These are phyloP conservation scores for Synanthedon andrenaeformis DNA, from an alignment of 2,888 invertebrate species.

Conservation along the genomic window DNA sequence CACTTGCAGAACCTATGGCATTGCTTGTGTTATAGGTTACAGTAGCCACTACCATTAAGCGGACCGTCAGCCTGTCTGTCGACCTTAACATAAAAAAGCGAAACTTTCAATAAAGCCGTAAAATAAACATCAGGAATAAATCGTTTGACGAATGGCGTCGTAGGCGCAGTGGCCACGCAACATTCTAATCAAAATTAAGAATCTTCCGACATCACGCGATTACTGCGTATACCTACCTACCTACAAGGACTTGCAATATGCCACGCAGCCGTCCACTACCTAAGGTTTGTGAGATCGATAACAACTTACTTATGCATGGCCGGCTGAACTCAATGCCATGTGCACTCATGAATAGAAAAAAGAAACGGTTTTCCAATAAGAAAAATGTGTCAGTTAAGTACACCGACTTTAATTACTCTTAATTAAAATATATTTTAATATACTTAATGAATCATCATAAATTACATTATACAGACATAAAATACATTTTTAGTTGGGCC, in stretches of 20 bases:
- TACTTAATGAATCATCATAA: no score
- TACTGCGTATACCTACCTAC: constrained; percentile 9
- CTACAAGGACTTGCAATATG: constrained; percentile 18
- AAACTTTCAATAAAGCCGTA: constrained; percentile 15
- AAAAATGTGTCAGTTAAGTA: no score
- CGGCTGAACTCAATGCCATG: constrained; percentile 21
- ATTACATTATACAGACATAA: no score
- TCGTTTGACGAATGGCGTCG: constrained; percentile 46
- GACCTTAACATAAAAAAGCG: no score
- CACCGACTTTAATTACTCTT: no score
- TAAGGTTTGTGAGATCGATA: constrained; percentile 37
- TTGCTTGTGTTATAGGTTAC: no score
- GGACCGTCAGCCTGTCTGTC: no score
- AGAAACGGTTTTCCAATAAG: no score
- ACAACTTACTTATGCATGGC: constrained; percentile 47
- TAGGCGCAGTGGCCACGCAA: constrained; percentile 41
- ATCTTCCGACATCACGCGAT: constrained; percentile 53
- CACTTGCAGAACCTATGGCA: no score
- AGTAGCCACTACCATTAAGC: no score
- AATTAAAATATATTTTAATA: no score
- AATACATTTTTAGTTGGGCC: no score
- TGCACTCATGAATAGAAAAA: constrained; percentile 16
- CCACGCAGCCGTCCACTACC: constrained; percentile 11
- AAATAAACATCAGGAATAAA: constrained; percentile 43
- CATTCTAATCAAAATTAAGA: constrained; percentile 50